Percentiles rank a stretch among this genome's conserved stretches.
Conservation (phyloP, 2,113 vertebrate genomes). For the Pygoscelis antarcticus region DNA sequence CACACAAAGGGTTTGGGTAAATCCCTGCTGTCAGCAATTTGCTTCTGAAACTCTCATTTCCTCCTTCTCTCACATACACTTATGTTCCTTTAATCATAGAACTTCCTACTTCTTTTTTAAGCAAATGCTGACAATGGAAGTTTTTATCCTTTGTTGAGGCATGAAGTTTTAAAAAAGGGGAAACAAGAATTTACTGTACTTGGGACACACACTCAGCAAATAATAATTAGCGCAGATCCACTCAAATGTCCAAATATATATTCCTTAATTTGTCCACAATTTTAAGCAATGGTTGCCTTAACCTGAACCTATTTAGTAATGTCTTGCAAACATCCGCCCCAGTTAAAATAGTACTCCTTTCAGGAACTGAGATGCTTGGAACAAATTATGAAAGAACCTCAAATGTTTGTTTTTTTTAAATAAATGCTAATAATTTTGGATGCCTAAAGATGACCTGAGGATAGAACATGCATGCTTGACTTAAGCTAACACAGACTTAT, state of each 20-base stretch:
- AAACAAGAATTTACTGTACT: slow-evolving; percentile 1
- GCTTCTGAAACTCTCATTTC: slow-evolving; percentile 55
- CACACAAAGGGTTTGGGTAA: background rate
- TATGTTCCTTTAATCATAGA: slow-evolving; percentile 21
- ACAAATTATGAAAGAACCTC: background rate
- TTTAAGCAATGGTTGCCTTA: background rate
- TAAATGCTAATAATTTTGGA: background rate
- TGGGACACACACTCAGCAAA: background rate
- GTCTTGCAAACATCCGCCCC: background rate
- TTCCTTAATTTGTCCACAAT: background rate
- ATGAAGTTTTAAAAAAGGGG: background rate
- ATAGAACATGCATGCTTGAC: background rate
- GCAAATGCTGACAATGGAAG: slow-evolving; percentile 37
- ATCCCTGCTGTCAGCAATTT: slow-evolving; percentile 33
- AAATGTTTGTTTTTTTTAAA: background rate
- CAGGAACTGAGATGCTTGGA: background rate
- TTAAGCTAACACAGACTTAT: background rate
- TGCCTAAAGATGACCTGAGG: background rate
- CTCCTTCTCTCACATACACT: slow-evolving; percentile 4
- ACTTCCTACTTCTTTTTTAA: slow-evolving; percentile 67
- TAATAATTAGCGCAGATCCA: background rate
- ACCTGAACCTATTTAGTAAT: background rate
- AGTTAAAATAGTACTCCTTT: background rate
- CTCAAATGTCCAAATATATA: background rate
- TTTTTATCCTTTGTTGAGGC: slow-evolving; percentile 29